Conservation (phyloP, 2,113 vertebrate genomes). For the Scytalopus superciliaris region DNA sequence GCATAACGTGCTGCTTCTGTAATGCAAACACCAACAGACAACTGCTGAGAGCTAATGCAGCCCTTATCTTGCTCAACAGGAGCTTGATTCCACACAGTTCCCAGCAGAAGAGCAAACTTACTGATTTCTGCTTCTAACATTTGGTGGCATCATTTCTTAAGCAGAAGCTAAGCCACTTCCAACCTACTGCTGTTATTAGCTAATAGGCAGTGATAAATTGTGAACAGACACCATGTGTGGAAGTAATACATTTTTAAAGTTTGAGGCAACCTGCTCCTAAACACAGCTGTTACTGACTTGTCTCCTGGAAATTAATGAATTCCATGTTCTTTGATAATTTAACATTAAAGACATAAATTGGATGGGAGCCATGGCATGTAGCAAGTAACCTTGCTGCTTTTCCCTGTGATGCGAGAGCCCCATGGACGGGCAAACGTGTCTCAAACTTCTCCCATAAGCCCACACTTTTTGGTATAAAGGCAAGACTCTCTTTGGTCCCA, state of each 20-base stretch:
- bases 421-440: not conserved
- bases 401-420: not conserved
- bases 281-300: not conserved
- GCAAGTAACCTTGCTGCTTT: not conserved
- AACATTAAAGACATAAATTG: not conserved
- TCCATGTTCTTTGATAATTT: not conserved
- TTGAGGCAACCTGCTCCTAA: not conserved
- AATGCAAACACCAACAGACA: constrained; percentile 37
- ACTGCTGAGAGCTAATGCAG: constrained; percentile 44
- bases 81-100: constrained; percentile 34
- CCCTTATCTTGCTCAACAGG: constrained; percentile 52
- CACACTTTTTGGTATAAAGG: not conserved
- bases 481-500: not conserved
- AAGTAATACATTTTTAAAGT: not conserved
- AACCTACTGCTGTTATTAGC: not conserved
- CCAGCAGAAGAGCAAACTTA: not conserved
- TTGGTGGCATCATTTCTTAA: constrained; percentile 33
- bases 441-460: not conserved
- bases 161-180: not conserved
- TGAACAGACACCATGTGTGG: not conserved
- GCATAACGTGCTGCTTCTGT: constrained; percentile 10
- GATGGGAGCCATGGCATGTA: not conserved
- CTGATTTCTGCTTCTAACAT: constrained; percentile 38
- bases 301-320: not conserved
- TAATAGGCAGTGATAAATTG: not conserved